A percentile compares a stretch with the other conserved stretches of the same genome.
These are phyloP conservation scores for Poecile atricapillus DNA, from an alignment of 2,113 vertebrate species.

Conservation along the genomic window DNA sequence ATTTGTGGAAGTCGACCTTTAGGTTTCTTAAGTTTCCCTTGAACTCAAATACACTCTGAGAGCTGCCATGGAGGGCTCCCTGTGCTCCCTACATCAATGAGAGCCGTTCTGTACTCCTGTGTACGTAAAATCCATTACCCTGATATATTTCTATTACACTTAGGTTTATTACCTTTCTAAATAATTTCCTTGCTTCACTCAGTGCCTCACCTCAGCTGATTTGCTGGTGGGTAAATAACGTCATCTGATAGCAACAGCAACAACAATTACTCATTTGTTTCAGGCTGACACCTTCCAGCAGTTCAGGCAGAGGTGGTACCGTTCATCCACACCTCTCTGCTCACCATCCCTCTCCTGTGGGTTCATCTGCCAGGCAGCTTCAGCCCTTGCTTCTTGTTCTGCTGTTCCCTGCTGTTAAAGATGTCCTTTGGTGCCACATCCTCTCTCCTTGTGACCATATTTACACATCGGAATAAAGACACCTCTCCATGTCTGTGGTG, in stretches of 20 bases:
- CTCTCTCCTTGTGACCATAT: background rate
- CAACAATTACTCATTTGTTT: background rate
- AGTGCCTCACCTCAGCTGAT: background rate
- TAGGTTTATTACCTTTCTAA: background rate
- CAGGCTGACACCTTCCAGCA: background rate
- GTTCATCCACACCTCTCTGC: background rate
- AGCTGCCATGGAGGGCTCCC: background rate
- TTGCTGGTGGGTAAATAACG: background rate
- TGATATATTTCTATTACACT: background rate
- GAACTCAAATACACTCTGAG: background rate
- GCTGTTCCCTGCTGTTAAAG: background rate
- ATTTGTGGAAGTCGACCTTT: background rate
- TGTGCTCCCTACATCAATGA: background rate
- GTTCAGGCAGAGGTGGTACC: background rate
- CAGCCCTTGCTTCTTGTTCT: background rate
- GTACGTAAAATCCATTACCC: background rate
- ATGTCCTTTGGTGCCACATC: background rate
- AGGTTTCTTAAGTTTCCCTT: background rate
- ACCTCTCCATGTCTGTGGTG: background rate
- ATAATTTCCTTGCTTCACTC: background rate
- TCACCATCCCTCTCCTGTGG: background rate
- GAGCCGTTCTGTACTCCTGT: background rate
- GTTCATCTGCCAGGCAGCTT: fast-evolving
- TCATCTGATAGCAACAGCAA: background rate
- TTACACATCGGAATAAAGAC: background rate